Conservation (phyloP, 2,113 vertebrate species). For the Meleagris gallopavo region DNA sequence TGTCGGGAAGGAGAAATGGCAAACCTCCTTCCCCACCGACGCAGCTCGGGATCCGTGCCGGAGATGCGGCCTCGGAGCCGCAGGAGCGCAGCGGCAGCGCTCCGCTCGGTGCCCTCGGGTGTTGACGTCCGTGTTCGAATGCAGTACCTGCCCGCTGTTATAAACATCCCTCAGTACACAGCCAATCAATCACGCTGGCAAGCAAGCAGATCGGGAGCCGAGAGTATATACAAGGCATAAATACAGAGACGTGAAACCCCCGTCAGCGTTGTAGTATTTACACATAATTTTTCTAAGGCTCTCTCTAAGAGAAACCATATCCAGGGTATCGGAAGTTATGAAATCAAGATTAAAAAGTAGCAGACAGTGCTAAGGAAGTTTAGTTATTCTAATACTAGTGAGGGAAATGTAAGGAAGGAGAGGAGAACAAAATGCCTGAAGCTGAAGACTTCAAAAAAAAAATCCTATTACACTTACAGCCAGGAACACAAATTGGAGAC, state of each 20-base stretch:
- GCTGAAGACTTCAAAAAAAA: background rate
- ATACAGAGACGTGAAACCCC: background rate
- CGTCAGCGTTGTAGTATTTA: background rate
- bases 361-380: background rate
- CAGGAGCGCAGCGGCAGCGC: too few species aligned
- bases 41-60: too few species aligned
- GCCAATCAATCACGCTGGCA: background rate
- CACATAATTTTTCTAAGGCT: background rate
- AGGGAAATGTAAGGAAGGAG: background rate
- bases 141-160: background rate
- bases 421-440: background rate
- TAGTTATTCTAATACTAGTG: background rate
- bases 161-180: background rate
- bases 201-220: slow-evolving; percentile 1
- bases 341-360: background rate
- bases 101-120: background rate
- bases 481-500: background rate
- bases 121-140: background rate
- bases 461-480: background rate
- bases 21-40: too few species aligned
- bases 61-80: too few species aligned
- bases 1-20: too few species aligned
- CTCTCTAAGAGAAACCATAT: background rate
- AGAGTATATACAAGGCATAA: slow-evolving; percentile 12
- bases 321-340: background rate